phyloP scores from a whole-genome alignment of 2,113 vertebrate genomes.

The Ailuropoda melanoleuca region DNA sequence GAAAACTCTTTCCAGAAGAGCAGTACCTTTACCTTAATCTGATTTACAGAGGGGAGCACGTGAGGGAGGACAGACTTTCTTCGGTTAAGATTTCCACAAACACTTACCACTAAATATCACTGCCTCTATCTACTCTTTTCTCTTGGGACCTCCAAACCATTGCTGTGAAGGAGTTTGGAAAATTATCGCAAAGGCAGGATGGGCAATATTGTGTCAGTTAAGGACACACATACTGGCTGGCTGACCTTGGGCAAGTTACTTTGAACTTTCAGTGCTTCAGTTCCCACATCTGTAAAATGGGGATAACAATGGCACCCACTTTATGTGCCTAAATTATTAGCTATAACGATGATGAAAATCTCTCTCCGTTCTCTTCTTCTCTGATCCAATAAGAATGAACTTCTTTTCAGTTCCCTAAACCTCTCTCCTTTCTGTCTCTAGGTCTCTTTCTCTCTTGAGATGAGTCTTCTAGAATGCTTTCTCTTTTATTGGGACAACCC shows the following conservation, averaged over 20 bases:
- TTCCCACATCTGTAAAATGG: neutral
- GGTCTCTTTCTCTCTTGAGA: neutral
- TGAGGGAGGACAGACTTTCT: neutral
- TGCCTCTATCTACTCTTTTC: neutral
- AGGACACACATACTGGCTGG: neutral
- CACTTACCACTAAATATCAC: neutral
- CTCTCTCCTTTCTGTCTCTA: neutral
- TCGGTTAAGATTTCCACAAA: neutral
- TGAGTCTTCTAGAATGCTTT: neutral
- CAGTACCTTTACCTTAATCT: neutral
- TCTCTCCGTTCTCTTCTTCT: neutral
- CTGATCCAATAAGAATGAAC: neutral
- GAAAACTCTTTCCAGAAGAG: neutral
- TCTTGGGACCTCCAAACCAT: neutral
- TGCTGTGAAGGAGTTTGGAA: neutral
- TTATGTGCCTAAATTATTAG: neutral
- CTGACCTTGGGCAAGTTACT: neutral
- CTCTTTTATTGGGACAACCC: neutral
- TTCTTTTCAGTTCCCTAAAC: constrained; percentile 30
- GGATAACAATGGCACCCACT: neutral
- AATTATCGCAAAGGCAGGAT: neutral
- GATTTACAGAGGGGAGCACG: neutral
- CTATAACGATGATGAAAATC: neutral
- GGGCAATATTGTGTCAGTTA: neutral
- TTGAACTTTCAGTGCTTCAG: neutral